Evolutionary conservation across 2,888 invertebrate species (phyloP), one percentile per base, ranked within the genome.

Genomic region (Tetragnatha montana): DNA sequence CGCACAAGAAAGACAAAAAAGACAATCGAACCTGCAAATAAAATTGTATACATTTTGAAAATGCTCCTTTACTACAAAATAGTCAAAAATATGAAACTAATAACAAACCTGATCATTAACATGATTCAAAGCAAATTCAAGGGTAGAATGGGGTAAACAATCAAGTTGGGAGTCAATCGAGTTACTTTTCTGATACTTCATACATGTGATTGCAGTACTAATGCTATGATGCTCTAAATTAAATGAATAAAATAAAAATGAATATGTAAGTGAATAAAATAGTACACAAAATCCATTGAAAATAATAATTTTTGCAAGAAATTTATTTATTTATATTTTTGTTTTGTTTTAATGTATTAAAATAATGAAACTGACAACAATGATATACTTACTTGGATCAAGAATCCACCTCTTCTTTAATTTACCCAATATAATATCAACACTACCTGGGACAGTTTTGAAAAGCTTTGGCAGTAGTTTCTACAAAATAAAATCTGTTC

Each of bases 1-100:
- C 96, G 81, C 96, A 95, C 60, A 97, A 93, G 22, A 97, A 93
- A 0, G 95, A 95, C 81, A 97, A 94, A 0, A 96, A 95, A 91
- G 96, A 94, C 8, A 97, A 93, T 49, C 97, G 95, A 1, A 96
- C 95, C 95, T 97, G 91, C 71, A 93, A 8, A 17, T 47, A 74
- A 82, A 35, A 14, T 69, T 22, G 7, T 21, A 3, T 14, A 47
- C 8, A 47, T 6, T 8, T 0, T 10, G 68, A 7, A 22, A 80
- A 22, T 10, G 60, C 1, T 22, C 10, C 60, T 14, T 12, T 81
- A 0, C 60, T 17, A 85, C 47, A 49, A 78, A 47, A 17, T 0
- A 7, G 75, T 21, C 8, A 7, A 35, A 68, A 22, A 47, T 2
- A 78, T n/a, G 4, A 60, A 60, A 60, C 0, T 60, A 49, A 6